These are phyloP conservation scores for Zelostemma sp. DNA, from an alignment of 1,140 invertebrate genomes.

Conservation along the genomic window DNA sequence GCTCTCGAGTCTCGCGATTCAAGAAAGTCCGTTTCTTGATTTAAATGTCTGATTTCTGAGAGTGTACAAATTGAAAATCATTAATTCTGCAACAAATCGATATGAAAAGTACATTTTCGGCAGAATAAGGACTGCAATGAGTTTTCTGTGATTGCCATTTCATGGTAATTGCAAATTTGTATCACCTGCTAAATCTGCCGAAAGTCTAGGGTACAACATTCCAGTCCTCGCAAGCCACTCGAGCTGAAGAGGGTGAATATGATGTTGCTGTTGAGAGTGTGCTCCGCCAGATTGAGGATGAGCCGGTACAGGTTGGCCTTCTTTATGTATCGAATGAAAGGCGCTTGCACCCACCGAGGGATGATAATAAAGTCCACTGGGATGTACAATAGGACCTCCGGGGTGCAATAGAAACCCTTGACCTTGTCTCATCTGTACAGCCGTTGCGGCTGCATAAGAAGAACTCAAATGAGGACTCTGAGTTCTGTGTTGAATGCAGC, in stretches of 20 bases:
- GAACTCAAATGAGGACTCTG: conserved; percentile 32
- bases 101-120: no score
- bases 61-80: no score
- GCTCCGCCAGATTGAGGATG: conserved; percentile 57
- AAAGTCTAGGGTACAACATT: conserved; percentile 87
- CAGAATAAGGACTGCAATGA: no score
- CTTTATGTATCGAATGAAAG: conserved; percentile 68
- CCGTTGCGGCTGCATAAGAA: conserved; percentile 48
- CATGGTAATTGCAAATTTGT: no score
- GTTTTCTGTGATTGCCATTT: no score
- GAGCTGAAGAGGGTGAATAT: conserved; percentile 85
- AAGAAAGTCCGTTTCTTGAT: no score
- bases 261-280: conserved; percentile 63
- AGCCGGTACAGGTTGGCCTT: conserved; percentile 55
- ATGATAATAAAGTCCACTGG: conserved; percentile 64
- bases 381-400: conserved; percentile 59
- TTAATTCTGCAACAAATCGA: no score
- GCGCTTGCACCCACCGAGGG: conserved; percentile 61
- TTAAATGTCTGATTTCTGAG: no score
- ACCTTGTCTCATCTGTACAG: conserved; percentile 56
- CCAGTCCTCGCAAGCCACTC: conserved; percentile 87
- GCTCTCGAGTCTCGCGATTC: no score
- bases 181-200: conserved; percentile 74
- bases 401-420: conserved; percentile 61
- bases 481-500: conserved; percentile 18